Percentiles rank a stretch among this genome's conserved stretches.
phyloP scores from a whole-genome alignment of 2,113 vertebrate genomes.

The Coturnix japonica region DNA sequence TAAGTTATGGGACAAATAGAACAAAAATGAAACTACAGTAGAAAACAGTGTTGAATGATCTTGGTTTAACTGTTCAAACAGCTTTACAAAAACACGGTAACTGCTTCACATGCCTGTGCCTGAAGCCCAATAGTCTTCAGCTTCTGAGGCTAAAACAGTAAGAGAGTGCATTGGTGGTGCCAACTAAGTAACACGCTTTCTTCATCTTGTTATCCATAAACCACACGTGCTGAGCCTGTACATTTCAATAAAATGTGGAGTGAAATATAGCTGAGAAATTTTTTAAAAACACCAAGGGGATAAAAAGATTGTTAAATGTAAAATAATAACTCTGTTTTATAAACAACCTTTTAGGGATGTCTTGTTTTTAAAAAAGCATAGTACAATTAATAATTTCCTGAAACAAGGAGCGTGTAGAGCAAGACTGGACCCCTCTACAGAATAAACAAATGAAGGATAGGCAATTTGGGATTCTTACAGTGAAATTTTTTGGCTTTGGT shows the following conservation, averaged over 20 bases:
- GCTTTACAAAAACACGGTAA: not conserved
- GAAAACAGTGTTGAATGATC: not conserved
- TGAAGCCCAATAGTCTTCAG: not conserved
- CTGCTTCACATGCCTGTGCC: not conserved
- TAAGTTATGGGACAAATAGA: not conserved
- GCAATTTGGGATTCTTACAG: not conserved
- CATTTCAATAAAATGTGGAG: not conserved
- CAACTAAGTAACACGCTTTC: not conserved
- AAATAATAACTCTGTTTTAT: not conserved
- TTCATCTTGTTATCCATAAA: fast-evolving
- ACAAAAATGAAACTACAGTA: not conserved
- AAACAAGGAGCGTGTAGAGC: not conserved
- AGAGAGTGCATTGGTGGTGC: not conserved
- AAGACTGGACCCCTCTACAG: not conserved
- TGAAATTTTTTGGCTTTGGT: not conserved
- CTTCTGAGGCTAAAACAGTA: not conserved
- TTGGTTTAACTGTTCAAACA: not conserved
- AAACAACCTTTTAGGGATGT: not conserved
- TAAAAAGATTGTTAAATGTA: not conserved
- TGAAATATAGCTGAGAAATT: not conserved
- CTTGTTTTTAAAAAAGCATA: not conserved
- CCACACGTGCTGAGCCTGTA: not conserved
- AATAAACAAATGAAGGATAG: not conserved
- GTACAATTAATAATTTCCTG: not conserved
- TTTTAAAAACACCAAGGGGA: not conserved